Evolutionary conservation across 2,113 vertebrate species (phyloP).

Genomic region (Neotoma lepida): DNA sequence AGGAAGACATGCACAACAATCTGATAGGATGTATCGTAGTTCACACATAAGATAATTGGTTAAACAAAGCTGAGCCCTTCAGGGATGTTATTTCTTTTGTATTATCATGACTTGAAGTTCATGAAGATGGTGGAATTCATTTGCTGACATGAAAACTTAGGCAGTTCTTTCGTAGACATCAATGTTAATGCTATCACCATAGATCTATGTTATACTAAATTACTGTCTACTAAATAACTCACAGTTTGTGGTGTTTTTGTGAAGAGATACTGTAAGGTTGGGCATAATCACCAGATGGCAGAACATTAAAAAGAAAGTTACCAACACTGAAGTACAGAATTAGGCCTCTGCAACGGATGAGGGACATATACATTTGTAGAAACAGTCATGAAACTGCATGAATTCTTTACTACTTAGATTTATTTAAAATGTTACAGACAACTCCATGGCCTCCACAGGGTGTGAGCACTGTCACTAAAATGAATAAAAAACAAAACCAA

Average conservation of each 20-base stretch:
- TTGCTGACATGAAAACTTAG: neutral
- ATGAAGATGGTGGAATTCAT: neutral
- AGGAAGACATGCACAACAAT: neutral
- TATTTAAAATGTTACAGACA: neutral
- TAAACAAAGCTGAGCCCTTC: neutral
- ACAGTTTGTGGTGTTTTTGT: neutral
- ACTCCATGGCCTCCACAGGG: rapidly evolving
- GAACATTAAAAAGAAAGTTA: neutral
- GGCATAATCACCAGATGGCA: neutral
- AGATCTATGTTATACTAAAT: neutral
- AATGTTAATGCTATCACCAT: neutral
- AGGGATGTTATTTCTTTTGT: neutral
- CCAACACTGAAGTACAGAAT: neutral
- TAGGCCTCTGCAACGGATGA: rapidly evolving
- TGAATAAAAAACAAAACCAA: neutral
- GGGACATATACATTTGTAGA: rapidly evolving
- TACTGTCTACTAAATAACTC: neutral
- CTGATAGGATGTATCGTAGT: neutral
- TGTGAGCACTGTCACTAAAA: rapidly evolving
- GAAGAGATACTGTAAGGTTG: neutral
- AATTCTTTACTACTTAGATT: neutral
- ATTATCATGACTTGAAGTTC: neutral
- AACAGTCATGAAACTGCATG: no score
- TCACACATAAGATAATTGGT: neutral
- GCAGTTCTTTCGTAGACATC: neutral